A percentile compares a stretch with the other conserved stretches of the same genome.
Conservation (phyloP, 2,113 vertebrate genomes). For the Scophthalmus maximus region DNA sequence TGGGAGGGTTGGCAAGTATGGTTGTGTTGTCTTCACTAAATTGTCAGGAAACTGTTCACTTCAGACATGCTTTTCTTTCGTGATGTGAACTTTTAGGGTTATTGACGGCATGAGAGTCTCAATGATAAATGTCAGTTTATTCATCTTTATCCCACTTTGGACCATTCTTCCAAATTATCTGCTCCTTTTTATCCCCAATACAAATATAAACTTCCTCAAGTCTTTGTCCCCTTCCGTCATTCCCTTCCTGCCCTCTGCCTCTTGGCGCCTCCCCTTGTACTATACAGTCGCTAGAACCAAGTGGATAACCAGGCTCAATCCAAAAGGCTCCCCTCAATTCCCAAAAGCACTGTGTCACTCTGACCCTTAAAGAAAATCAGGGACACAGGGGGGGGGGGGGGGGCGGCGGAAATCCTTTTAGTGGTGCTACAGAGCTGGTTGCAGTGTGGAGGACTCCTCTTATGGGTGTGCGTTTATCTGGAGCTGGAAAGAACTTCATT, state of each 20-base stretch:
- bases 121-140: not conserved
- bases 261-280: slow-evolving; percentile 27
- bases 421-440: slow-evolving; percentile 23
- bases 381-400: slow-evolving; percentile 9
- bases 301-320: slow-evolving; percentile 59
- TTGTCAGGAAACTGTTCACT: too few relatives aligned
- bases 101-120: not conserved
- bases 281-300: slow-evolving; percentile 45
- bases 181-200: slow-evolving; percentile 11
- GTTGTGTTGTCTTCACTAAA: too few relatives aligned
- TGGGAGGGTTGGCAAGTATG: too few relatives aligned
- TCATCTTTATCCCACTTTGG: not conserved
- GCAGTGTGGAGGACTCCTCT: slow-evolving; percentile 32
- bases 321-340: slow-evolving; percentile 63
- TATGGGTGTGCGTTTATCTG: slow-evolving; percentile 58
- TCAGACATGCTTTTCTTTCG: not conserved
- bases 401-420: slow-evolving; percentile 44
- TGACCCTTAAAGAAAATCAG: slow-evolving; percentile 50
- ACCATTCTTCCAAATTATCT: not conserved
- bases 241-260: slow-evolving; percentile 39
- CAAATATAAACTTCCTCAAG: slow-evolving; percentile 15
- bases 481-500: slow-evolving; percentile 62
- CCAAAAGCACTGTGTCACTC: slow-evolving; percentile 57
- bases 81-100: not conserved
- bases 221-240: slow-evolving; percentile 33